phyloP scores from a whole-genome alignment of 2,888 invertebrate genomes.

The Ramazzottius varieornatus region DNA sequence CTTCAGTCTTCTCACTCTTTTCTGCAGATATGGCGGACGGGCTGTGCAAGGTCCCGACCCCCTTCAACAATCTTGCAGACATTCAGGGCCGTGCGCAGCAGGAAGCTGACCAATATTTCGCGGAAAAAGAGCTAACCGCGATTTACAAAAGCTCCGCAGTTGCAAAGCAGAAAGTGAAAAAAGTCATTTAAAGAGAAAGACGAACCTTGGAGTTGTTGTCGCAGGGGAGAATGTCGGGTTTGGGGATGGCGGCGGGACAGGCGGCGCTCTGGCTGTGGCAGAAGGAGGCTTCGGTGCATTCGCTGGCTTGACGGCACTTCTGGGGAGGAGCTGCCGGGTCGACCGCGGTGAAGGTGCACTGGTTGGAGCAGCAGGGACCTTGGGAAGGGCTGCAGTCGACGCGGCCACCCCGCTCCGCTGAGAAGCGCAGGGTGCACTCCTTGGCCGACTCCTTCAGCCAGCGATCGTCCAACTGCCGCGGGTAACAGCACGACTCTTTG shows the following conservation, averaged over 20 bases:
- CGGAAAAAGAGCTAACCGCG: no score
- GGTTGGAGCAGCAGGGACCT: constrained; percentile 72
- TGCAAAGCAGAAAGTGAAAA: no score
- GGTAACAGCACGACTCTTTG: constrained; percentile 55
- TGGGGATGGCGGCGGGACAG: constrained; percentile 56
- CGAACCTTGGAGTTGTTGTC: constrained; percentile 63
- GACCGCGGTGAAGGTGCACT: constrained; percentile 45
- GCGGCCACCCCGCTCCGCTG: not conserved
- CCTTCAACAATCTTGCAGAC: no score
- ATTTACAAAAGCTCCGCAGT: no score
- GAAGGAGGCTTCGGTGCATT: constrained; percentile 60
- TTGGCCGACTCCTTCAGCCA: constrained; percentile 6
- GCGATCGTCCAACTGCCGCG: constrained; percentile 35
- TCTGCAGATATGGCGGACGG: no score
- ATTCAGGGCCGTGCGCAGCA: no score
- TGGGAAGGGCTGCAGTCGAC: constrained; percentile 50
- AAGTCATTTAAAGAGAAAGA: no score
- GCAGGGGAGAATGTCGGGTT: constrained; percentile 64
- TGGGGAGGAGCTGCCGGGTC: constrained; percentile 13
- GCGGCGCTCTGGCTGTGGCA: constrained; percentile 61
- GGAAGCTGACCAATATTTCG: no score
- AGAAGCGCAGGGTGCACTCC: not conserved
- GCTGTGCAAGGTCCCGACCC: no score
- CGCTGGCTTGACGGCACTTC: constrained; percentile 25
- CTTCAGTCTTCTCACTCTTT: no score